Base-by-base conservation (phyloP, 2,888 invertebrate genomes). In the Portevinia maculata region DNA sequence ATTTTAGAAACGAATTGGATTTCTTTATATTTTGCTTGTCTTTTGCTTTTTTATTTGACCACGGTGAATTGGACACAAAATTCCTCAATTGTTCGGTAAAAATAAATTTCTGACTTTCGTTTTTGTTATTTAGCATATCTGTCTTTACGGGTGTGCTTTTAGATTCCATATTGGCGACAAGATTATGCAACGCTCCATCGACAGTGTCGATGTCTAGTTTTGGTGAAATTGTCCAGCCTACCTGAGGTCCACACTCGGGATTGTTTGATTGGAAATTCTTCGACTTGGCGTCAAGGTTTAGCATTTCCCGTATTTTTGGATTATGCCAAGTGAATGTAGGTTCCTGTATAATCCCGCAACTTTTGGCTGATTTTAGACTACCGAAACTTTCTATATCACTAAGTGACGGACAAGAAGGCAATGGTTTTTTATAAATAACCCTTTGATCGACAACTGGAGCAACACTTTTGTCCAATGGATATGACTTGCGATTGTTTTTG, bases 141-240 rank as follows among this genome's bases (percentile, higher is more conserved):
- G 86, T 85, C 57, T 90, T 90, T 0, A 89, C 86, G 3, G 90
- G 90, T 3, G 90, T 90, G 1, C 88, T 86, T 69, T 90, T 90
- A 30, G 86, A 85, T 17, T 87, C 86, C 74, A 89, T 88, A 55
- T 90, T 90, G n/a, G 85, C 85, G 0, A 87, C 89, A 11, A 90
- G 85, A 84, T 90, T 90, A 50, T 88, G 86, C 44, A 86, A 86
- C 5, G 87, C 85, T 4, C 83, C 85, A 78, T 90, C 90, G 0
- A 90, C 90, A 0, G 89, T 89, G 55, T 90, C 90, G 19, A 90
- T 85, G 15, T 88, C 86, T 2, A 89, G 50, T 69, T 89, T 90
- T 0, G 85, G 86, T 1, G 89, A 87, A n/a, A 85, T 3, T 50
- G 86, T 86, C 89, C 89, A 90, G 1, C 89, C 89, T 7, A 89